Evolutionary conservation across 2,113 vertebrate species (phyloP).

Genomic region (Pelobates fuscus): DNA sequence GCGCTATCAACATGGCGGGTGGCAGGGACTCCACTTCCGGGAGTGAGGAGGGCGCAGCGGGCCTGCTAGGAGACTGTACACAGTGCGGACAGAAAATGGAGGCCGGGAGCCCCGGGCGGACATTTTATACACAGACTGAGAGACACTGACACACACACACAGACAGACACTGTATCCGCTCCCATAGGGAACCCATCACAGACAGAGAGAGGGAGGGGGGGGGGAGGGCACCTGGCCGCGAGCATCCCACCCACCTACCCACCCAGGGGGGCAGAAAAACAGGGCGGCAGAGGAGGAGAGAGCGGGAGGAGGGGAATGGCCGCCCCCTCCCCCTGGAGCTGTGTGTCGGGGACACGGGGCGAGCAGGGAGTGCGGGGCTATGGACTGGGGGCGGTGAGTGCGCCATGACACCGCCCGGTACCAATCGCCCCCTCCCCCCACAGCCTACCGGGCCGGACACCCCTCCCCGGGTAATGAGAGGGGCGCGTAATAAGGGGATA

Average conservation of each 20-base stretch:
- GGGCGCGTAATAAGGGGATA: too few species aligned
- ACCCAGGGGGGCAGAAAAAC: slow-evolving; percentile 21
- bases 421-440: too few species aligned
- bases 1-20: slow-evolving; percentile 25
- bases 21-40: slow-evolving; percentile 21
- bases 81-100: background rate
- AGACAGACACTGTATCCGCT: too few species aligned
- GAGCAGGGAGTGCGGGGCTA: slow-evolving; percentile 49
- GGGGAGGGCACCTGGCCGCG: background rate
- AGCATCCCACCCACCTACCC: slow-evolving; percentile 39
- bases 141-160: too few species aligned
- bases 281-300: slow-evolving; percentile 36
- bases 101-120: background rate
- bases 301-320: slow-evolving; percentile 1
- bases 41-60: background rate
- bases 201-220: slow-evolving; percentile 47
- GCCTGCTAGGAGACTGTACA: background rate
- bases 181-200: too few species aligned
- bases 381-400: slow-evolving; percentile 30
- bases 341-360: slow-evolving; percentile 52
- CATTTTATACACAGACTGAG: background rate
- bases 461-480: too few species aligned
- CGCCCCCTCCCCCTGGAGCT: slow-evolving; percentile 42
- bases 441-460: too few species aligned
- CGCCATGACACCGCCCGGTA: background rate